Evolutionary conservation across 2,888 invertebrate genomes (phyloP), one percentile per base, ranked within the genome.

Genomic region (Nomada lathburiana): DNA sequence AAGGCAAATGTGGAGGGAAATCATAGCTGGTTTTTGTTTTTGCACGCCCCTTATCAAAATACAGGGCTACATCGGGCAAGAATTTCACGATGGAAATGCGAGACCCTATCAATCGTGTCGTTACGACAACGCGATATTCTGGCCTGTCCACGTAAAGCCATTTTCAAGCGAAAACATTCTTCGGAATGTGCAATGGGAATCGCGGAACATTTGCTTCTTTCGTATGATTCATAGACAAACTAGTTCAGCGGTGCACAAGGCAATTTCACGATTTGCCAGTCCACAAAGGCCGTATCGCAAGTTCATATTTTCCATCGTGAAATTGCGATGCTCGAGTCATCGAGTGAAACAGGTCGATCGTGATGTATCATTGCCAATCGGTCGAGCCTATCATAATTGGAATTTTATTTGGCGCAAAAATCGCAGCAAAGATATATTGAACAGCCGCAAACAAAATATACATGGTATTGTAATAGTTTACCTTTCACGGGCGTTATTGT

Each of bases 1-100:
- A 47, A 60, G 72, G 55, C 75, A 68, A 72, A 82, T 88, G 91
- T 85, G 88, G 89, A 90, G 92, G 88, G 90, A 91, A 90, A 92
- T 88, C 83, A 85, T 70, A 74, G 81, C 86, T 65, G 74, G 86
- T 86, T 87, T 65, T 83, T 44, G 59, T 72, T 52, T 59, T 74
- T 44, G 20, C 23, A 53, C 52, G 57, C 52, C 57, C 50, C 64
- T 70, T 60, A 44, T 26, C 53, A 16, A 2, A n/a, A 59, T 59
- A 52, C 23, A 18, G 7, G 10, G 29, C 26, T 36, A 50, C 16
- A 60, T 65, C 52, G 1, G 23, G n/a, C 18, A 60, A 20, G 13
- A 50, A 62, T 74, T 62, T 64, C 75, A 69, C 75, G 59, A 55
- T 65, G 60, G 62, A 52, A 62, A 68, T 42, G 47, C 18, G 18